Percentiles rank a stretch among this genome's conserved stretches.
Evolutionary conservation across 2,888 invertebrate genomes (phyloP).

Genomic region (Callimorpha dominula): DNA sequence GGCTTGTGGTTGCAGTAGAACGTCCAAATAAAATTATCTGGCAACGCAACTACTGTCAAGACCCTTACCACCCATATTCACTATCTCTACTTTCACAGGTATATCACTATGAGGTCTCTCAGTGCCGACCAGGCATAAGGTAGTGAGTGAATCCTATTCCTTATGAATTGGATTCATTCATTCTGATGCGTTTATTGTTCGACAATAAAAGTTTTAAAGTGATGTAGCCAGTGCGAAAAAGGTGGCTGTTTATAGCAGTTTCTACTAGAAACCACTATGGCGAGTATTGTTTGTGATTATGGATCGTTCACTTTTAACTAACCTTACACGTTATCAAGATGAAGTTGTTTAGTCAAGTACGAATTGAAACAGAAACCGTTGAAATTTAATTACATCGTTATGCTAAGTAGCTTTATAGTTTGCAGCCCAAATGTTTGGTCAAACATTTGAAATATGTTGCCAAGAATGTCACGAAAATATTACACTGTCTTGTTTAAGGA

Average conservation of each 20-base stretch:
- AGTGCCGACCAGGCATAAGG: background rate
- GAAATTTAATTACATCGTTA: background rate
- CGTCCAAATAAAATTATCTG: background rate
- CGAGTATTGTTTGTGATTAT: background rate
- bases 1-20: background rate
- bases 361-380: too few relatives aligned
- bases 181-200: too few relatives aligned
- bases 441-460: conserved; percentile 48
- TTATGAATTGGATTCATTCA: too few relatives aligned
- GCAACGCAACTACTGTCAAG: background rate
- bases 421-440: conserved; percentile 46
- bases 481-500: conserved; percentile 44
- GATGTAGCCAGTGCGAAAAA: too few relatives aligned
- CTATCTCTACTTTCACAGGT: background rate
- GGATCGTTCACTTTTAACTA: background rate
- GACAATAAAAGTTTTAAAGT: too few relatives aligned
- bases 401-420: conserved; percentile 22
- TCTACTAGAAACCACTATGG: too few relatives aligned
- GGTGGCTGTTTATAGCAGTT: too few relatives aligned
- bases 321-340: background rate
- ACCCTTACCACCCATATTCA: background rate
- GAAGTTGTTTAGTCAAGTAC: too few relatives aligned
- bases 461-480: conserved; percentile 35
- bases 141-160: too few relatives aligned
- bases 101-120: background rate